phyloP scores from a whole-genome alignment of 2,797 vertebrate genomes.

The Mus spretus region DNA sequence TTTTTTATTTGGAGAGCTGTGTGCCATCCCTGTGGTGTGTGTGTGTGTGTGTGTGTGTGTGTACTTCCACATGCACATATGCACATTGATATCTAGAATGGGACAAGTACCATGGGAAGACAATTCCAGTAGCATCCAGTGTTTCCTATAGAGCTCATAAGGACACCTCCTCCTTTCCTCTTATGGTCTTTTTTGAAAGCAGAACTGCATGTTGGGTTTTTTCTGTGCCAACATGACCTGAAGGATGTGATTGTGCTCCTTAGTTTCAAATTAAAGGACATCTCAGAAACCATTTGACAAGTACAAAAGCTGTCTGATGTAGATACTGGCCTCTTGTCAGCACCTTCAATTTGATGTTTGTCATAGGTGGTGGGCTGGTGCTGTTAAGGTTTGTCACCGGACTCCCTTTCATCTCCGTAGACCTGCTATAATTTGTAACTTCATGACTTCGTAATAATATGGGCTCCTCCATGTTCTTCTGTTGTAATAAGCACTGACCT shows the following conservation, averaged over 20 bases:
- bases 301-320: slow-evolving; percentile 44
- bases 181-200: slow-evolving; percentile 53
- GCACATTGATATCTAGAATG: not conserved
- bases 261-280: slow-evolving; percentile 65
- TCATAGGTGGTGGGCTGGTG: not conserved
- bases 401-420: slow-evolving; percentile 28
- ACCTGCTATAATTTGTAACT: slow-evolving; percentile 29
- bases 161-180: not conserved
- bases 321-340: slow-evolving; percentile 45
- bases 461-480: not conserved
- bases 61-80: not conserved
- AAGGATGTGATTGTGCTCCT: slow-evolving; percentile 72
- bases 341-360: slow-evolving; percentile 12
- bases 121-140: not conserved
- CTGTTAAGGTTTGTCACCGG: slow-evolving; percentile 29
- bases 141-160: slow-evolving; percentile 7
- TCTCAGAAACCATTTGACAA: slow-evolving; percentile 46
- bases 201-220: slow-evolving; percentile 2
- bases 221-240: slow-evolving; percentile 29
- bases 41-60: not conserved
- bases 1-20: slow-evolving; percentile 21
- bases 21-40: not conserved
- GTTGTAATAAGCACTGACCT: slow-evolving; percentile 16
- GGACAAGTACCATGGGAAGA: not conserved
- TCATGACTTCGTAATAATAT: slow-evolving; percentile 33